Percentiles rank a stretch among this genome's conserved stretches.
Conservation (phyloP, 2,888 invertebrate species). For the Cataglyphis cursor region DNA sequence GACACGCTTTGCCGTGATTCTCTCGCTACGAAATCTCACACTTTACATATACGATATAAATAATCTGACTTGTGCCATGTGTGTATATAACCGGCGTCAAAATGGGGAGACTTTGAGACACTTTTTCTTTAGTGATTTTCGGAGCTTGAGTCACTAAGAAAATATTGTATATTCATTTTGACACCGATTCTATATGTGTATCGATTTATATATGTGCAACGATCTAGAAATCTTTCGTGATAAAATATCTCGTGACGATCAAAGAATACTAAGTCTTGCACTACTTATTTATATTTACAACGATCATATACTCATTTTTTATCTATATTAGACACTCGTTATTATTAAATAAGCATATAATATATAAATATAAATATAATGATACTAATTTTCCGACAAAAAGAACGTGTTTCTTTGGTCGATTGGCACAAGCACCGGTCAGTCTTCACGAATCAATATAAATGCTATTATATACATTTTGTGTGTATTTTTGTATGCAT, state of each 20-base stretch:
- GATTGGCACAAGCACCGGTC: constrained; percentile 86
- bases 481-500: constrained; percentile 4
- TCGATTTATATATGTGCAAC: constrained; percentile 4
- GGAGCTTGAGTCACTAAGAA: background rate
- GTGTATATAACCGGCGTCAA: constrained; percentile 29
- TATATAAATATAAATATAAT: constrained; percentile 62
- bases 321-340: constrained; percentile 16
- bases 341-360: constrained; percentile 65
- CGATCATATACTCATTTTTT: background rate
- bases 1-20: constrained; percentile 59
- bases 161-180: background rate
- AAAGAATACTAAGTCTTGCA: background rate
- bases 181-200: background rate
- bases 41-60: constrained; percentile 80
- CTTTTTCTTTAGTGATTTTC: background rate
- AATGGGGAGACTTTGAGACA: background rate
- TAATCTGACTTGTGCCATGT: constrained; percentile 71
- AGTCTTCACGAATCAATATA: constrained; percentile 84
- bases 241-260: constrained; percentile 41
- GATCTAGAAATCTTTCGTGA: constrained; percentile 16
- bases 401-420: constrained; percentile 83
- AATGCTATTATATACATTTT: constrained; percentile 76
- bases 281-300: constrained; percentile 39
- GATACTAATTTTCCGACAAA: constrained; percentile 65
- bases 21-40: constrained; percentile 72